Percentiles rank a stretch among this genome's conserved stretches.
Conservation (phyloP, 1,140 invertebrate genomes). For the Zaprionus lachaisei region DNA sequence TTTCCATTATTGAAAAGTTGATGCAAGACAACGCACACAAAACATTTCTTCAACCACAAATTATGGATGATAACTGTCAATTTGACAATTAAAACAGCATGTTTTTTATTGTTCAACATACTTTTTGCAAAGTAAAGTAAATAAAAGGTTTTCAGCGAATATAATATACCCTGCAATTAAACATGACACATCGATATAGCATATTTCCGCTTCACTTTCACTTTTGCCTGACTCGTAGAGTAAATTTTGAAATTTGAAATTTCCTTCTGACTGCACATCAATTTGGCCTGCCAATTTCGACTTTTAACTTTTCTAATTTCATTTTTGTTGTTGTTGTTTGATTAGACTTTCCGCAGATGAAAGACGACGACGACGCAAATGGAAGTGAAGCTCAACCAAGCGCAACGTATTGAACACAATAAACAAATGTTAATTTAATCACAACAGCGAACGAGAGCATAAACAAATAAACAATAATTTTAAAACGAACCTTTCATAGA, state of each 20-base stretch:
- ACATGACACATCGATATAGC: neutral
- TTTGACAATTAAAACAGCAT: neutral
- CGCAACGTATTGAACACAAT: slow-evolving; percentile 59
- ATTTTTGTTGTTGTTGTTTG: slow-evolving; percentile 40
- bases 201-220: neutral
- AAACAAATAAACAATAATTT: slow-evolving; percentile 67
- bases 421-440: slow-evolving; percentile 79
- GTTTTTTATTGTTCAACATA: neutral
- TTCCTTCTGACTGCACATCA: slow-evolving; percentile 31
- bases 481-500: slow-evolving; percentile 41
- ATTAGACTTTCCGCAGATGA: slow-evolving; percentile 4
- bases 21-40: neutral
- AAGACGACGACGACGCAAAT: neutral
- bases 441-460: slow-evolving; percentile 55
- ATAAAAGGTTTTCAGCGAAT: neutral
- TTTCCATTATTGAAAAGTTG: neutral
- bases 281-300: slow-evolving; percentile 34
- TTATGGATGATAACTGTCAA: neutral
- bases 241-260: slow-evolving; percentile 3
- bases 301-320: slow-evolving; percentile 54
- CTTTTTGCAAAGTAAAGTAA: neutral
- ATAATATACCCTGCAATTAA: neutral
- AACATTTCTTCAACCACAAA: slow-evolving; percentile 11
- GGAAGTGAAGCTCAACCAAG: slow-evolving; percentile 51
- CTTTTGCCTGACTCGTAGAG: neutral